phyloP scores from a whole-genome alignment of 2,113 vertebrate species.

The Thinocorus orbignyianus region DNA sequence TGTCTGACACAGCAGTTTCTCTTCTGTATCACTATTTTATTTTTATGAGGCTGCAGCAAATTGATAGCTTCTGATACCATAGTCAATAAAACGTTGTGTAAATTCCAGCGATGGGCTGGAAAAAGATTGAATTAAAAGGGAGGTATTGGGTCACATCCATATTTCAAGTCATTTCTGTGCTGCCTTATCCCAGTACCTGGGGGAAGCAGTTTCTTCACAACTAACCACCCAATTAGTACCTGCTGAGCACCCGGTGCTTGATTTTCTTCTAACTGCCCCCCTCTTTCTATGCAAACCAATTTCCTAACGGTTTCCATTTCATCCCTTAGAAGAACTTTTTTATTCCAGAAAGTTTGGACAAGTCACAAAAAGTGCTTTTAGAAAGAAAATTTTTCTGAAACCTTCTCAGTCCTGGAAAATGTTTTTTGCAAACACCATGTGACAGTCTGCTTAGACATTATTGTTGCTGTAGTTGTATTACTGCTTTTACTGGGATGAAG shows the following conservation, averaged over 20 bases:
- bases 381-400: not conserved
- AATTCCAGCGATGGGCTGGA: conserved; percentile 65
- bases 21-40: conserved; percentile 70
- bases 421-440: not conserved
- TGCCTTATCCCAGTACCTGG: conserved; percentile 22
- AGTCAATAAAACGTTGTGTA: conserved; percentile 66
- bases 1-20: conserved; percentile 66
- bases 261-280: not conserved
- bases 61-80: conserved; percentile 67
- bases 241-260: not conserved
- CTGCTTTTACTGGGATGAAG: not conserved
- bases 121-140: conserved; percentile 69
- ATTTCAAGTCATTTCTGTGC: conserved; percentile 38
- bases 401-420: not conserved
- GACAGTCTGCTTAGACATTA: not conserved
- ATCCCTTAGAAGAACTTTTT: not conserved
- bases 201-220: conserved; percentile 40
- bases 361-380: not conserved
- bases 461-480: not conserved
- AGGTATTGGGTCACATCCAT: conserved; percentile 58
- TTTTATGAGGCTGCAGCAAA: conserved; percentile 71
- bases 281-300: not conserved
- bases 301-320: not conserved
- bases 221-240: conserved; percentile 51
- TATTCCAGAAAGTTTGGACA: not conserved